A percentile compares a stretch with the other conserved stretches of the same genome.
Conservation (phyloP, 2,888 invertebrate species). For the Charanyca ferruginea region DNA sequence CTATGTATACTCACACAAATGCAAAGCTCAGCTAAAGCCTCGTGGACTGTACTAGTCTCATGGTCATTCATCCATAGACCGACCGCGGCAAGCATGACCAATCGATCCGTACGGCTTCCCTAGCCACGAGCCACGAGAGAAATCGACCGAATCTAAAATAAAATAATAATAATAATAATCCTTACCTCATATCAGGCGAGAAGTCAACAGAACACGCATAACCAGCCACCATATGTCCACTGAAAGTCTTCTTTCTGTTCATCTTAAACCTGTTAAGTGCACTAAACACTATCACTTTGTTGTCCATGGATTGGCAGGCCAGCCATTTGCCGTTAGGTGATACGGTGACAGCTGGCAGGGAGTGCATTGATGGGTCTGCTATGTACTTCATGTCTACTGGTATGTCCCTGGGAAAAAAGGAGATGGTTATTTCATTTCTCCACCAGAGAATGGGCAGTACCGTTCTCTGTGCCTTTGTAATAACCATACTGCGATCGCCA, state of each 20-base stretch:
- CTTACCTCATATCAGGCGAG: slow-evolving; percentile 99
- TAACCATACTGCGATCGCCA: too few relatives aligned
- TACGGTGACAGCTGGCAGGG: slow-evolving; percentile 98
- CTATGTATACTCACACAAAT: too few relatives aligned
- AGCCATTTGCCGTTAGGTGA: slow-evolving; percentile 99
- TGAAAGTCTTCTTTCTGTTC: slow-evolving; percentile 99
- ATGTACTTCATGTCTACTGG: slow-evolving; percentile 99
- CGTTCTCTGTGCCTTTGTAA: too few relatives aligned
- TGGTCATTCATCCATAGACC: too few relatives aligned
- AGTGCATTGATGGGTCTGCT: slow-evolving; percentile 99
- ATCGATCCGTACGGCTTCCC: too few relatives aligned
- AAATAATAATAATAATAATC: slow-evolving; percentile 1
- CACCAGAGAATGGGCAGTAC: too few relatives aligned
- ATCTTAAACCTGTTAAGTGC: slow-evolving; percentile 99
- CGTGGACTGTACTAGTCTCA: too few relatives aligned
- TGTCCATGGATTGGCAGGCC: slow-evolving; percentile 99
- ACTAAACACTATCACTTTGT: slow-evolving; percentile 99
- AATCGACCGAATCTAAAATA: background rate
- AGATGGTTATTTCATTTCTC: too few relatives aligned
- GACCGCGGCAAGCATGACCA: too few relatives aligned
- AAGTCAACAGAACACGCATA: slow-evolving; percentile 99
- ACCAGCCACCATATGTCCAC: slow-evolving; percentile 99
- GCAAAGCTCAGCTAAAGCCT: too few relatives aligned
- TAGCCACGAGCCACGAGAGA: too few relatives aligned
- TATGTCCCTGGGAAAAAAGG: slow-evolving; percentile 92